phyloP scores from a whole-genome alignment of 2,113 vertebrate species.

The Microtus richardsoni region DNA sequence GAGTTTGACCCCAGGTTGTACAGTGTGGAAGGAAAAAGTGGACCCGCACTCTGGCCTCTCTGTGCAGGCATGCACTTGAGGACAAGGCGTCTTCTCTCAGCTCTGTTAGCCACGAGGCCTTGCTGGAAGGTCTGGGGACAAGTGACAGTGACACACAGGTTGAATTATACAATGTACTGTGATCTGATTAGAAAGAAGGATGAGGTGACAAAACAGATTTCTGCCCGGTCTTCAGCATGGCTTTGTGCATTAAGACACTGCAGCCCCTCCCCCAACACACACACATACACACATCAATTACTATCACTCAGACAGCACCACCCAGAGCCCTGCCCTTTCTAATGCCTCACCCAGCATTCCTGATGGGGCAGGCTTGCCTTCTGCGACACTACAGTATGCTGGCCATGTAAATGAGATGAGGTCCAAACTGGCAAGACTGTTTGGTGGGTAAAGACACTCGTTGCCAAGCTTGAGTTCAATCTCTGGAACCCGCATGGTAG shows the following conservation, averaged over 20 bases:
- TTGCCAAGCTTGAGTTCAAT: not conserved
- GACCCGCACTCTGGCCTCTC: too few relatives aligned
- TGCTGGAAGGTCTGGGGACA: not conserved
- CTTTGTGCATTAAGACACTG: not conserved
- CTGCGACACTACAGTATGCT: rapidly evolving
- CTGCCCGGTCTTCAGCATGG: not conserved
- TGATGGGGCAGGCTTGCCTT: not conserved
- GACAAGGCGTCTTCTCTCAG: rapidly evolving
- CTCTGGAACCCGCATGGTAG: not conserved
- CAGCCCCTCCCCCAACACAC: not conserved
- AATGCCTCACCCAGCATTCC: rapidly evolving
- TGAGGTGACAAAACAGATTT: constrained; percentile 67
- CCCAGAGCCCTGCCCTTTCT: not conserved
- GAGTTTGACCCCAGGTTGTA: not conserved
- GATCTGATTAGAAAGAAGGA: constrained; percentile 59
- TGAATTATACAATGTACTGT: not conserved
- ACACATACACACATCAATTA: not conserved
- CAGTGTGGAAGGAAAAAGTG: not conserved
- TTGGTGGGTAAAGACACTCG: not conserved
- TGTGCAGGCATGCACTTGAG: not conserved
- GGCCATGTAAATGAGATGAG: not conserved
- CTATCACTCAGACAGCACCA: not conserved
- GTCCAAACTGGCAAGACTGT: not conserved
- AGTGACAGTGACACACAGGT: constrained; percentile 24
- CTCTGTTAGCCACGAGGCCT: not conserved